Conservation (phyloP, 2,113 vertebrate species). For the Herpetotheres cachinnans region DNA sequence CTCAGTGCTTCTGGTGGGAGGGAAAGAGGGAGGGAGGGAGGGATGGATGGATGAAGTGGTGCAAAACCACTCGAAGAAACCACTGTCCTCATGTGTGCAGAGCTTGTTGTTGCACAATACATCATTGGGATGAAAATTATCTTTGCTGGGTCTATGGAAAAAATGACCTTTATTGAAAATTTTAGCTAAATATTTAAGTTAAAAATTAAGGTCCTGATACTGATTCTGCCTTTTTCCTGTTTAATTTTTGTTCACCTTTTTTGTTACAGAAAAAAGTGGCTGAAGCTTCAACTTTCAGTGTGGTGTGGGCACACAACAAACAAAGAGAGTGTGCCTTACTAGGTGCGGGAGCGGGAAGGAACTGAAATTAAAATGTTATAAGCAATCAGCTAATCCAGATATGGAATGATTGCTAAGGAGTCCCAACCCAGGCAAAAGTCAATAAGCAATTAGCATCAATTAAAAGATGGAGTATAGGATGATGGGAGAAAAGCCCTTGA, state of each 20-base stretch:
- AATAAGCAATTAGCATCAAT: slow-evolving; percentile 10
- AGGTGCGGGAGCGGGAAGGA: not conserved
- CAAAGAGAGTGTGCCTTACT: not conserved
- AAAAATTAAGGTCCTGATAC: not conserved
- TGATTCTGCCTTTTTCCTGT: not conserved
- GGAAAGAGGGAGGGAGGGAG: not conserved
- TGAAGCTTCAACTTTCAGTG: not conserved
- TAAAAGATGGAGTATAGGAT: not conserved
- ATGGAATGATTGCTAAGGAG: not conserved
- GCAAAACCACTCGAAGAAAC: not conserved
- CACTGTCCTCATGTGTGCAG: rapidly evolving
- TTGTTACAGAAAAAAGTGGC: not conserved
- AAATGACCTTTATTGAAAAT: not conserved
- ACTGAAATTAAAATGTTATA: not conserved
- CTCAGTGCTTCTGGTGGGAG: not conserved
- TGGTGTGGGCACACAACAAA: not conserved
- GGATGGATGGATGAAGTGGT: not conserved
- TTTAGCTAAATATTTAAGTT: not conserved
- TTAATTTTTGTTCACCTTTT: not conserved
- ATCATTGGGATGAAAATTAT: not conserved
- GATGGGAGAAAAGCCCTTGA: not conserved
- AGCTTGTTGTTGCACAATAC: not conserved
- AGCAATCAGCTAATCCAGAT: slow-evolving; percentile 16
- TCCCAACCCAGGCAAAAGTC: slow-evolving; percentile 35
- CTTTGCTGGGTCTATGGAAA: not conserved